Evolutionary conservation across 2,113 vertebrate genomes (phyloP).

Genomic region (Symphodus melops): DNA sequence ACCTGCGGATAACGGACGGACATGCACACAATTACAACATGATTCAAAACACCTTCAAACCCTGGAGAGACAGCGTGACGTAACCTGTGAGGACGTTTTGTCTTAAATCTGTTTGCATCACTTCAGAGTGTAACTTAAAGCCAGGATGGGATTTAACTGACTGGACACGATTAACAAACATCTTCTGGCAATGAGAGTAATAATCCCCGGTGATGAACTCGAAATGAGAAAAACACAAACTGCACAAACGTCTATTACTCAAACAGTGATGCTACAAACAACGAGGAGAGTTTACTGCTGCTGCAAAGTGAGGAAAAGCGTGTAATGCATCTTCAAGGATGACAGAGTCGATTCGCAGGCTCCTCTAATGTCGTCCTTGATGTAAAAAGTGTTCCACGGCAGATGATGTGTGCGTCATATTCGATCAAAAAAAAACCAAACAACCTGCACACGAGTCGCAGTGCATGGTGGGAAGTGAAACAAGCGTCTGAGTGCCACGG

Average conservation of each 20-base stretch:
- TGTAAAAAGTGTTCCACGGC: slow-evolving; percentile 28
- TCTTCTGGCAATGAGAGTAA: neutral
- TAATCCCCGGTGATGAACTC: slow-evolving; percentile 16
- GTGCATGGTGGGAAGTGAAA: neutral
- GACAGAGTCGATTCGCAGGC: slow-evolving; percentile 31
- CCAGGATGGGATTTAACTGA: neutral
- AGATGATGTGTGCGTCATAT: slow-evolving; percentile 6
- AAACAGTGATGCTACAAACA: neutral
- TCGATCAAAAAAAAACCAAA: too few relatives aligned
- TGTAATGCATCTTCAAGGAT: slow-evolving; percentile 30
- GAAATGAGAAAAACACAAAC: slow-evolving; percentile 24
- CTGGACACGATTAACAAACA: neutral
- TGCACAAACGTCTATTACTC: slow-evolving; percentile 11
- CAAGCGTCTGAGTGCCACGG: neutral
- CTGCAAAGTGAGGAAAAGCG: slow-evolving; percentile 6
- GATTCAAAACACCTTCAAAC: neutral
- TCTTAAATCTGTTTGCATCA: neutral
- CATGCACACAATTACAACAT: slow-evolving; percentile 16
- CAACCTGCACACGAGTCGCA: neutral
- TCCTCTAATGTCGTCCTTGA: slow-evolving; percentile 35
- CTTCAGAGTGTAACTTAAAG: neutral
- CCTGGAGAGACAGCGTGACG: too few relatives aligned
- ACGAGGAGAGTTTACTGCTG: neutral
- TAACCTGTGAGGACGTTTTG: neutral
- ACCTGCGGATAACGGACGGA: slow-evolving; percentile 84